Evolutionary conservation across 2,888 invertebrate genomes (phyloP).

Genomic region (Trimorus sp.): DNA sequence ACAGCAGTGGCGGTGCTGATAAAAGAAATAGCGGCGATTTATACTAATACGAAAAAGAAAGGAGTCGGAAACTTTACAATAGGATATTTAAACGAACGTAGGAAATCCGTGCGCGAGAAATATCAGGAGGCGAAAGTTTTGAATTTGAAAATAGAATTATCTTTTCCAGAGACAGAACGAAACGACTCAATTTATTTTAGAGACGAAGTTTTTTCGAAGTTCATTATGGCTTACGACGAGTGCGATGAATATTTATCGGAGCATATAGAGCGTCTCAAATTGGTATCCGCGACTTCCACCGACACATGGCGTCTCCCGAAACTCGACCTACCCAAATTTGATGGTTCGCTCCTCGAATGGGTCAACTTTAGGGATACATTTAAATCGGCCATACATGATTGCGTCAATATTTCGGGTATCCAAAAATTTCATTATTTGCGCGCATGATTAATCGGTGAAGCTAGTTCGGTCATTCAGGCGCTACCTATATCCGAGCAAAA

Average conservation of each 20-base stretch:
- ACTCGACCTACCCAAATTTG: constrained; percentile 19
- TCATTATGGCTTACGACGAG: neutral
- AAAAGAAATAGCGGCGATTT: neutral
- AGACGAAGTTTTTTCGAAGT: too few species aligned
- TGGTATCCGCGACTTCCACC: too few species aligned
- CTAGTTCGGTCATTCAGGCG: constrained; percentile 7
- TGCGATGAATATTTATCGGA: neutral
- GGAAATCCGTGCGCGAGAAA: neutral
- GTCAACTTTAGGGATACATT: constrained; percentile 12
- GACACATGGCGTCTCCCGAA: too few species aligned
- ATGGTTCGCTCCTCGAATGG: neutral
- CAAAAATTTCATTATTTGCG: constrained; percentile 18
- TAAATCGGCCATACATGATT: constrained; percentile 7
- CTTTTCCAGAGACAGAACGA: too few species aligned
- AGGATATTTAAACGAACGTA: neutral
- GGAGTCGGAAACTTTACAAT: neutral
- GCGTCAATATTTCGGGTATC: neutral
- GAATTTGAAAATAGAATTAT: neutral
- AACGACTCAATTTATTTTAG: too few species aligned
- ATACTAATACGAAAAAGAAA: neutral
- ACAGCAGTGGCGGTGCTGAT: too few species aligned
- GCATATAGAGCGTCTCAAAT: neutral
- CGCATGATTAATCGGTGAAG: neutral
- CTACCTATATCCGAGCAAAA: constrained; percentile 8
- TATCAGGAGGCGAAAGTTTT: neutral